phyloP scores from a whole-genome alignment of 2,797 vertebrate species.

The Scolopax bukidnonensis region DNA sequence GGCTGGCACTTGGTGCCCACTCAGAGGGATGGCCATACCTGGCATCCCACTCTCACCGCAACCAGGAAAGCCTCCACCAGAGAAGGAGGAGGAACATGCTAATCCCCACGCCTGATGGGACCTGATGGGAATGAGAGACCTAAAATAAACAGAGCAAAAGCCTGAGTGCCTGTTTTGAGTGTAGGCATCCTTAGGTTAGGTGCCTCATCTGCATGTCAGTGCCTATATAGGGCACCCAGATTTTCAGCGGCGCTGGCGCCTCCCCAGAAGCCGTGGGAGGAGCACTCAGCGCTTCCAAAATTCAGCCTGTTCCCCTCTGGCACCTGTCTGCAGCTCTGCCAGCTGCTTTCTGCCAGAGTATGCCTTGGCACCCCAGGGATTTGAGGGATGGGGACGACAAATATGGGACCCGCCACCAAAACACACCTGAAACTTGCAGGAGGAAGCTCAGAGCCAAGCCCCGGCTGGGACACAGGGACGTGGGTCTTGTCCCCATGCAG shows the following conservation, averaged over 20 bases:
- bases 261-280: slow-evolving; percentile 19
- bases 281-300: background rate
- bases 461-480: fast-evolving
- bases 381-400: background rate
- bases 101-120: background rate
- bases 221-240: slow-evolving; percentile 28
- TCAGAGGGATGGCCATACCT: background rate
- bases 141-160: background rate
- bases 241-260: background rate
- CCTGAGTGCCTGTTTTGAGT: fast-evolving
- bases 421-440: fast-evolving
- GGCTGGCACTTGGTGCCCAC: background rate
- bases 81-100: background rate
- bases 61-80: background rate
- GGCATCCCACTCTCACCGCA: background rate
- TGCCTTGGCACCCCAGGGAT: background rate
- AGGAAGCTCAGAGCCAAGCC: background rate
- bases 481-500: fast-evolving
- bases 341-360: fast-evolving
- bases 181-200: background rate
- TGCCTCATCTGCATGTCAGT: background rate
- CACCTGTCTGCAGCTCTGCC: background rate
- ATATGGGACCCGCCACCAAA: fast-evolving
- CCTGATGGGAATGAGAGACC: background rate
- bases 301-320: background rate